Base-by-base conservation (phyloP, 2,888 invertebrate species). In the Tinea semifulvella region DNA sequence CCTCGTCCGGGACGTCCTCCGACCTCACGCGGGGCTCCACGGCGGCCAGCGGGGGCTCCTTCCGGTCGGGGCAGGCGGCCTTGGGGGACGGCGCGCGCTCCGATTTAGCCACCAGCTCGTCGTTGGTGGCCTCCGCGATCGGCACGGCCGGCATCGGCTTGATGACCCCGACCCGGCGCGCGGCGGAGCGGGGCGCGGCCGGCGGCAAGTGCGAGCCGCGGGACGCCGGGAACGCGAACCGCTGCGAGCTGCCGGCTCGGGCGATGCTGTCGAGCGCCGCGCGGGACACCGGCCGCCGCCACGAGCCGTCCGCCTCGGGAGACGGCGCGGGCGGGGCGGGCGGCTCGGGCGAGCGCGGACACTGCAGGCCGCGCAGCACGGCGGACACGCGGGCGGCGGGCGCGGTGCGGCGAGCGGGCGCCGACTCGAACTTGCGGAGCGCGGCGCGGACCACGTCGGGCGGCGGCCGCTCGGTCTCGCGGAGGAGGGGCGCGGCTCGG, bases 381-480 rank as follows among this genome's bases (percentile, higher is more conserved):
- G 56, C 11, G 54, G 50, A 42, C 52, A 52, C 44, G 48, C 61
- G 13, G 54, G 63, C 7, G 67, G 68, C 46, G n/a, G 71, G 67
- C 49, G 81, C 68, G 13, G 67, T 62, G 43, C 62, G 65, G 26
- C 67, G 61, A 49, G 63, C 5, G 57, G 59, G 50, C 1, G 84
- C 81, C 36, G 84, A 83, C 65, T 96, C 95, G 72, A 95, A 96
- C 59, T 94, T 88, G 59, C 89, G 86, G 49, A 94, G 85, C 10
- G 93, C 90, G 48, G 92, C 89, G 56, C 91, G 92, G 48, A 96
- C 96, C 52, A 94, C 87, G 77, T 96, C 95, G 1, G 90, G 90
- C 13, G 95, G 94, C 1, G 96, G 96, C 35, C 5, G 27, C 17
- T 10, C 47, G 39, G 11, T 46, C 55, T 13, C 65, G 55, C 42